Evolutionary conservation across 2,113 vertebrate species (phyloP), one percentile per base, ranked within the genome.

Genomic region (Trogon melanurus): DNA sequence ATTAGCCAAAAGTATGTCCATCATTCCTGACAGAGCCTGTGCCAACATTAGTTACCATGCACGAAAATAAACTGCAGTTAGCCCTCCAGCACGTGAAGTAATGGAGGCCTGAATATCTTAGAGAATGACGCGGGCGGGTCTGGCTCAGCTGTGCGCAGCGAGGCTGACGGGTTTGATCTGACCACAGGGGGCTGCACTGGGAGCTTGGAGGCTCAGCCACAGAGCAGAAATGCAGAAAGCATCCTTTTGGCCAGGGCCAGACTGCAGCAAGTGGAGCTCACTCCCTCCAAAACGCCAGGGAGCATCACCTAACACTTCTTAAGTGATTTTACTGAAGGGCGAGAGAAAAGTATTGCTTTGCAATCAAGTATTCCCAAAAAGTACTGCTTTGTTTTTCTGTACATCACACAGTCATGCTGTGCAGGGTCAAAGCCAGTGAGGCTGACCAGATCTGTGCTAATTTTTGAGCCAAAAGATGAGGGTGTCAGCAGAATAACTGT

Each of bases 231-330:
- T 4, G 22, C 21, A 53, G 26, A 44, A 4, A 75, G 12, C 8
- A 12, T 15, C 29, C 26, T 65, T 65, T 19, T 23, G 32, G 29
- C 5, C 50, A 66, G 9, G 22, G 38, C 48, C 57, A 45, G 22
- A 73, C 50, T 29, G 47, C 4, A 20, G 32, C 0, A 70, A 21
- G 54, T n/a, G 19, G 71, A 34, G 65, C 10, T 27, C 14, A 20
- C 6, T 51, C 19, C 11, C 21, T 30, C 58, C 30, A 12, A 57
- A 61, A 73, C 3, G 1, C 2, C 6, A 21, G 9, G 32, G 12
- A 61, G 20, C 1, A 1, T 38, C 22, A 9, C 6, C 6, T 0
- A 0, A 48, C 4, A 14, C 17, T 10, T 13, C 0, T 0, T 15
- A 36, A 19, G 25, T 11, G 13, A 56, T 38, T 47, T 9, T 47